A percentile compares a stretch with the other conserved stretches of the same genome.
phyloP scores from a whole-genome alignment of 1,140 invertebrate species.

The Drosophila ogumai region DNA sequence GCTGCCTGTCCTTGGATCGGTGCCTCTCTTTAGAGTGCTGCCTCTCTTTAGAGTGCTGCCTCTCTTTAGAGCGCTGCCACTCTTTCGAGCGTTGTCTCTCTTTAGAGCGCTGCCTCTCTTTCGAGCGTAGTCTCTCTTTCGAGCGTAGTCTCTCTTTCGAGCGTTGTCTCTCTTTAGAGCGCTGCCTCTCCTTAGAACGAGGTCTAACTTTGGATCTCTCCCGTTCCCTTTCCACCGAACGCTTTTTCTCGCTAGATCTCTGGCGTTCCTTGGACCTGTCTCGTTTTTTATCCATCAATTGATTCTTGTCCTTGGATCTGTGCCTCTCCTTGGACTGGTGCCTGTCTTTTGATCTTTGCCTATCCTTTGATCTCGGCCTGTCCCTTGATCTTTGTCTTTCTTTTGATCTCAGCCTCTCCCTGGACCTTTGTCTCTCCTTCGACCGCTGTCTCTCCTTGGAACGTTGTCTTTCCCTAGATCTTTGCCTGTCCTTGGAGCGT shows the following conservation, averaged over 20 bases:
- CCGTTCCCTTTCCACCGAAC: slow-evolving; percentile 37
- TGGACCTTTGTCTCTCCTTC: slow-evolving; percentile 19
- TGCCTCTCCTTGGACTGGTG: slow-evolving; percentile 16
- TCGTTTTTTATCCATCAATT: slow-evolving; percentile 24
- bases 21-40: slow-evolving; percentile 6
- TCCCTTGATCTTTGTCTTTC: slow-evolving; percentile 40
- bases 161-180: slow-evolving; percentile 26
- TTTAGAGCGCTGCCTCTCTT: slow-evolving; percentile 26
- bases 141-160: slow-evolving; percentile 30
- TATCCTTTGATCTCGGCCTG: slow-evolving; percentile 36
- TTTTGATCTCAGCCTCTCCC: slow-evolving; percentile 38
- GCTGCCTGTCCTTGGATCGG: slow-evolving; percentile 7
- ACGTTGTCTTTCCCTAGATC: neutral
- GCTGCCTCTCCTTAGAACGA: slow-evolving; percentile 34
- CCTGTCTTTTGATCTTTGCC: slow-evolving; percentile 20
- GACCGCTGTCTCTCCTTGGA: neutral
- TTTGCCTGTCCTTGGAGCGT: neutral
- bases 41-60: neutral
- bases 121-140: slow-evolving; percentile 13
- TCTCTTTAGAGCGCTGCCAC: slow-evolving; percentile 9
- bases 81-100: slow-evolving; percentile 17
- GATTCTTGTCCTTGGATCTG: slow-evolving; percentile 22
- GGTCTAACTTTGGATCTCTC: slow-evolving; percentile 39
- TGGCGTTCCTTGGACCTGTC: slow-evolving; percentile 29
- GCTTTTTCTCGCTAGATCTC: slow-evolving; percentile 18